A percentile compares a stretch with the other conserved stretches of the same genome.
phyloP scores from a whole-genome alignment of 2,113 vertebrate genomes.

The Zonotrichia leucophrys region DNA sequence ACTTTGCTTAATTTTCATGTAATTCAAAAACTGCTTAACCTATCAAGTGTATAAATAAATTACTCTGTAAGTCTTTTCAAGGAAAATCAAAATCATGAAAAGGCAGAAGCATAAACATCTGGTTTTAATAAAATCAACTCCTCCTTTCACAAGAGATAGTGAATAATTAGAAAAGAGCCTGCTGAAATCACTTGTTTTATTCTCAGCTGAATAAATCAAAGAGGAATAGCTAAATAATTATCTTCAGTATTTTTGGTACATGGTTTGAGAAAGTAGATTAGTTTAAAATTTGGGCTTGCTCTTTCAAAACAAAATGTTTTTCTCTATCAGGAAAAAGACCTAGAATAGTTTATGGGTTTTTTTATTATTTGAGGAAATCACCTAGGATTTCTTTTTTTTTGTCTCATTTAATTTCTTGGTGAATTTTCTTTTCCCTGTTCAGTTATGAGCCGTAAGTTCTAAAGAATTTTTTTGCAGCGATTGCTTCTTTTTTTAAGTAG shows the following conservation, averaged over 20 bases:
- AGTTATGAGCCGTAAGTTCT: neutral
- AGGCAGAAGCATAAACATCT: neutral
- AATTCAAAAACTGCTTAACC: neutral
- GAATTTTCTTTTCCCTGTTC: neutral
- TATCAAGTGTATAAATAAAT: neutral
- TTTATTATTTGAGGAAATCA: neutral
- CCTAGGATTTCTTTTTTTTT: neutral
- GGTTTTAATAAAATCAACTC: neutral
- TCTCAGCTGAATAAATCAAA: neutral
- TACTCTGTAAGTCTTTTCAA: neutral
- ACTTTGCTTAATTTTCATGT: neutral
- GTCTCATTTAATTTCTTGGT: neutral
- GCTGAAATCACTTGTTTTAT: neutral
- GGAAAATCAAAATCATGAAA: neutral
- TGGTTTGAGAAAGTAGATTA: neutral
- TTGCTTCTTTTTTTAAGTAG: neutral
- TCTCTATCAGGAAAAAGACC: neutral
- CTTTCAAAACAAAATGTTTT: neutral
- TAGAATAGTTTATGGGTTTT: neutral
- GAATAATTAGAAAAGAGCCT: neutral
- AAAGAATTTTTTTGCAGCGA: neutral
- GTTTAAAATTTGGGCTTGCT: neutral
- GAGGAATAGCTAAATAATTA: neutral
- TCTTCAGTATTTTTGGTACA: neutral
- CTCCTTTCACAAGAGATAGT: neutral